Conservation (phyloP, 1,140 invertebrate genomes). For the Vanessa tameamea region DNA sequence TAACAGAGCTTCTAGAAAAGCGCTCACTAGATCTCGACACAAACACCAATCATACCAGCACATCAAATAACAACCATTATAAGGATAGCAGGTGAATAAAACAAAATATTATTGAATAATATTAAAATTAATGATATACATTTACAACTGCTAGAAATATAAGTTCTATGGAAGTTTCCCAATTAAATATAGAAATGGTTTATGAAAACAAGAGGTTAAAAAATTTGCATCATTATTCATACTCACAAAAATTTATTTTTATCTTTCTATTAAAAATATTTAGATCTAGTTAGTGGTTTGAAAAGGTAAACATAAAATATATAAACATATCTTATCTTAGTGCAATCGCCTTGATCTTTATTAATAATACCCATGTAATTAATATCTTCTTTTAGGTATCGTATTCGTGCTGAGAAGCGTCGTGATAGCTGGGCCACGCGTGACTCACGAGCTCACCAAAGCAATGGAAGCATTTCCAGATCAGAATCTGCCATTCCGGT, state of each 20-base stretch:
- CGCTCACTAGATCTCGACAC: slow-evolving; percentile 90
- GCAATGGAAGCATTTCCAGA: slow-evolving; percentile 60
- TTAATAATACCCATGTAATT: neutral
- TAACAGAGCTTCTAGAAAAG: slow-evolving; percentile 97
- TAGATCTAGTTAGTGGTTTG: no score
- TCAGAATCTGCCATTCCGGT: slow-evolving; percentile 78
- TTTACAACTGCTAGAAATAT: neutral
- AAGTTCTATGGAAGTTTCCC: neutral
- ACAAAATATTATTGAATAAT: neutral
- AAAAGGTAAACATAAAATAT: no score
- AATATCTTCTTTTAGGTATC: slow-evolving; percentile 54
- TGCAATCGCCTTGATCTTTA: neutral
- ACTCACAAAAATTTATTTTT: no score
- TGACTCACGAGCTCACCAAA: slow-evolving; percentile 56
- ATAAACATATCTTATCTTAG: no score
- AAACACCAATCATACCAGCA: slow-evolving; percentile 77
- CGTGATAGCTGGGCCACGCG: slow-evolving; percentile 79
- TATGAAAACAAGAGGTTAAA: no score
- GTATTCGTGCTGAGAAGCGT: slow-evolving; percentile 80
- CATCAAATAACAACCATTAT: slow-evolving; percentile 74
- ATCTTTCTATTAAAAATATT: no score
- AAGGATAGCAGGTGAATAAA: slow-evolving; percentile 73
- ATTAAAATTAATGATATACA: no score
- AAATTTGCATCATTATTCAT: no score
- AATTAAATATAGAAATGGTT: no score